These are phyloP conservation scores for Idaea biselata DNA, from an alignment of 2,888 invertebrate species.

Conservation along the genomic window DNA sequence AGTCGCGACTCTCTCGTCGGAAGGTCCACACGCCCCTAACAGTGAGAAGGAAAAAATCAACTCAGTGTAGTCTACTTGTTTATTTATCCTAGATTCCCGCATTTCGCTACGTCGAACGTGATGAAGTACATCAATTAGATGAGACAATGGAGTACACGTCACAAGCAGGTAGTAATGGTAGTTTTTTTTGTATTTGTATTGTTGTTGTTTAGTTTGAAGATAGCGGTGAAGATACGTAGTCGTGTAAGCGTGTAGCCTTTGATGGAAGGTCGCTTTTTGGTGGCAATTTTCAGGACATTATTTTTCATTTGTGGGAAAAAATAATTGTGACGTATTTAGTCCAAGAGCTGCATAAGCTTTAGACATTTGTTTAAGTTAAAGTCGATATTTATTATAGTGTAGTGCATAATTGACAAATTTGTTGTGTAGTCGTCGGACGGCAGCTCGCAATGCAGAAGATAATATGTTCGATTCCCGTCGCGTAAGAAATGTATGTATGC, in stretches of 20 bases:
- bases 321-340: not conserved
- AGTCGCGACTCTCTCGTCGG: constrained; percentile 39
- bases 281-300: not conserved
- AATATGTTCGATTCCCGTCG: no score
- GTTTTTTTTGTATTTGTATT: constrained; percentile 42
- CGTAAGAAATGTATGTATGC: no score
- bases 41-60: constrained; percentile 7
- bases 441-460: no score
- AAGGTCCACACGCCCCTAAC: constrained; percentile 23
- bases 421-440: no score
- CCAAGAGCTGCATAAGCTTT: no score
- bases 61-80: constrained; percentile 11
- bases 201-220: constrained; percentile 36
- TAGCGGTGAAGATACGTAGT: constrained; percentile 16
- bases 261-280: constrained; percentile 21
- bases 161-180: constrained; percentile 47
- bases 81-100: constrained; percentile 38
- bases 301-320: not conserved
- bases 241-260: constrained; percentile 19
- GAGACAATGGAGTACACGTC: constrained; percentile 66
- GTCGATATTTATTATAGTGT: no score
- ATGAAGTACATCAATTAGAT: constrained; percentile 43
- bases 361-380: no score
- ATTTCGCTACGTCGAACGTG: constrained; percentile 36
- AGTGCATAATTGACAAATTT: no score